Evolutionary conservation across 1,140 invertebrate genomes (phyloP), one percentile per base, ranked within the genome.

Genomic region (Pseudomyrmex pallidus): DNA sequence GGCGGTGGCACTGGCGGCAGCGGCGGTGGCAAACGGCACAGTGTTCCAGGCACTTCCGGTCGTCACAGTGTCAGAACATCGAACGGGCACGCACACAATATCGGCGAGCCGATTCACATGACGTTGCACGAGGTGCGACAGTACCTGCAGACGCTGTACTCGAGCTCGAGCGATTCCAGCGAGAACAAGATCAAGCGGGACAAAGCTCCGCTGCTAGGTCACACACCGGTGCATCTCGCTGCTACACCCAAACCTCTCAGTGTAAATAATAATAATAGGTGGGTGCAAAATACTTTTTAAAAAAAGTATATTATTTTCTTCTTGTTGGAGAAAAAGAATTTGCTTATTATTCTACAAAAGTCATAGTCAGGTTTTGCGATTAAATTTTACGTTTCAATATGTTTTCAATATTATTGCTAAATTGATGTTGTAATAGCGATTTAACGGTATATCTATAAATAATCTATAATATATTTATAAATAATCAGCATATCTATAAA

Each of bases 121-220:
- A 98, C 97, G 10, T 93, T 98, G 20, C 96, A 97, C 82, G 97
- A 98, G 93, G 97, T 98, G 84, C 95, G 97, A 84, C 96, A 97
- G 89, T 97, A 97, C 92, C 94, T 97, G 83, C 96, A 97, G 77
- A 97, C 96, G 1, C 92, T 97, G 15, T 97, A 97, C 91, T 97
- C 97, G 7, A 97, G 96, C 91, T 96, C 96, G 22, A 95, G 95
- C 73, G 95, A 95, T 87, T 95, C 93, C 48, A 95, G 94, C 66
- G 92, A 96, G 59, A 94, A 95, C 88, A 95, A 94, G 89, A 95
- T 94, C 54, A 94, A 93, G 85, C 93, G 91, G 9, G 93, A 94
- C 17, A 94, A 94, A 76, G 84, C 88, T 54, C 66, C 89, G 54
- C 76, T 84, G 35, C 87, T 82, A 56, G 90, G 88, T 25, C 90